Evolutionary conservation across 2,113 vertebrate genomes (phyloP).

Genomic region (Hyla sarda): DNA sequence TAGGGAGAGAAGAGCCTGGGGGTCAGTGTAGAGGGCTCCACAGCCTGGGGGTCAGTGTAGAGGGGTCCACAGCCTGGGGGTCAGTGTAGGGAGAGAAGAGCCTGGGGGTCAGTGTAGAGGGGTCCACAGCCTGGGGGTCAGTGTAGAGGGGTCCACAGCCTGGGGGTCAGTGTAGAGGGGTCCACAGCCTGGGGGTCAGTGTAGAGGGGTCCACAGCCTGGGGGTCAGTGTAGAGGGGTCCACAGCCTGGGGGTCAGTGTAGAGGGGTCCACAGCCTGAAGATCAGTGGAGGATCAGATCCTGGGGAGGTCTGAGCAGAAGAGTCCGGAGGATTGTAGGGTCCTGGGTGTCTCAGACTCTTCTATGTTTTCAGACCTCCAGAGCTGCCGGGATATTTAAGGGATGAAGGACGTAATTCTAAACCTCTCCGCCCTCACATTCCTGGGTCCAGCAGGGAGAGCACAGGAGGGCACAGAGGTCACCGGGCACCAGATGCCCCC

Average conservation of each 20-base stretch:
- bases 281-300: no score
- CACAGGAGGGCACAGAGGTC: constrained; percentile 29
- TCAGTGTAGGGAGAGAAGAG: no score
- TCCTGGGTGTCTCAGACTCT: neutral
- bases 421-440: constrained; percentile 49
- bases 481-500: constrained; percentile 14
- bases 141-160: no score
- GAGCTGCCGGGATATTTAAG: constrained; percentile 47
- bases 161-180: no score
- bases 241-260: no score
- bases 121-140: no score
- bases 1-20: neutral
- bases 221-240: no score
- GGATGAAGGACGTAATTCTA: constrained; percentile 53
- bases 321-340: neutral
- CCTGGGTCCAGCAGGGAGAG: constrained; percentile 46
- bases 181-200: no score
- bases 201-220: no score
- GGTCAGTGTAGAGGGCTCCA: neutral
- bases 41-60: neutral
- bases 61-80: no score
- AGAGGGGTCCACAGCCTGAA: neutral
- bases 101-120: no score
- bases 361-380: neutral
- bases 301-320: neutral